Percentiles rank a stretch among this genome's conserved stretches.
Evolutionary conservation across 2,113 vertebrate species (phyloP).

Genomic region (Platanista minor): DNA sequence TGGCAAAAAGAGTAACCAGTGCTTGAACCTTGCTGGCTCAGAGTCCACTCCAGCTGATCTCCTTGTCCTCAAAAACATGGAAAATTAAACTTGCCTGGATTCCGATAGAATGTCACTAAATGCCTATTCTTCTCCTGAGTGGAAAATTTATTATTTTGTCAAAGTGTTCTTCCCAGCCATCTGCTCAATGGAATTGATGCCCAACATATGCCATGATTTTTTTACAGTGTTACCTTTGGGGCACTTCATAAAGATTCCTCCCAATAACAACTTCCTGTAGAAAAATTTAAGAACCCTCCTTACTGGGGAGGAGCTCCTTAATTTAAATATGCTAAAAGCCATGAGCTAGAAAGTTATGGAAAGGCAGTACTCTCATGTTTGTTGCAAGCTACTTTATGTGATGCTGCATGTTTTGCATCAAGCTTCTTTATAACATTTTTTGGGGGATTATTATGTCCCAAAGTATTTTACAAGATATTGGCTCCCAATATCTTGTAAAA

Average conservation of each 20-base stretch:
- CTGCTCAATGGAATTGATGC: not conserved
- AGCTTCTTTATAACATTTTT: not conserved
- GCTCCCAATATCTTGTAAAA: no score
- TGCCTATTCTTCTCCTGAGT: not conserved
- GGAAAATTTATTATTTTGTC: not conserved
- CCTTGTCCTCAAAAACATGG: not conserved
- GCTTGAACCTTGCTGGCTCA: not conserved
- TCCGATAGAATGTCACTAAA: not conserved
- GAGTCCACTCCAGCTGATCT: not conserved
- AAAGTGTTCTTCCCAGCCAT: not conserved
- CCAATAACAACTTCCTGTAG: accelerated
- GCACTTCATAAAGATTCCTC: not conserved
- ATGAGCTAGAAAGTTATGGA: not conserved
- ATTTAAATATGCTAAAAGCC: not conserved
- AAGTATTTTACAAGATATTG: not conserved
- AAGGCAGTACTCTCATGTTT: not conserved
- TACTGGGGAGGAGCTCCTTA: accelerated
- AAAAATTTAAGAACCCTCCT: not conserved
- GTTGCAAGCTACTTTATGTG: not conserved
- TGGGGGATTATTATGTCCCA: accelerated
- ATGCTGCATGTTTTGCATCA: not conserved
- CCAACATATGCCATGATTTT: not conserved
- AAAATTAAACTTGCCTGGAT: not conserved
- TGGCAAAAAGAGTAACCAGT: not conserved
- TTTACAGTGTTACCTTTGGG: not conserved